phyloP scores from a whole-genome alignment of 2,888 invertebrate genomes.

The Synanthedon tipuliformis region DNA sequence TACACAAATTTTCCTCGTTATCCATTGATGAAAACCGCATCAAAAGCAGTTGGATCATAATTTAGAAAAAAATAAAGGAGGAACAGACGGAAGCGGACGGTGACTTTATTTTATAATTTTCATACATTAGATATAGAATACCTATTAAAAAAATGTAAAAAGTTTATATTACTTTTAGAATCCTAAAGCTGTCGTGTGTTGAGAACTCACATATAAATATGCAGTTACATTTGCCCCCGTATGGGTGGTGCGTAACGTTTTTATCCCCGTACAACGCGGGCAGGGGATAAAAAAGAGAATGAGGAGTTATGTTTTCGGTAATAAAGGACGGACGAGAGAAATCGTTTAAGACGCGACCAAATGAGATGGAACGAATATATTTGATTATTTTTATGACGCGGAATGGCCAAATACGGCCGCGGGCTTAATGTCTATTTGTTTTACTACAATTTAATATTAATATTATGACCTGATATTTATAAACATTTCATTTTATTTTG shows the following conservation, averaged over 20 bases:
- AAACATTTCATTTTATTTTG: no score
- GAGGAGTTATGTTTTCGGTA: slow-evolving; percentile 71
- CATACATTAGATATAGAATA: no score
- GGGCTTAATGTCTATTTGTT: slow-evolving; percentile 61
- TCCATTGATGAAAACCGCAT: no score
- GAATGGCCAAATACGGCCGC: slow-evolving; percentile 54
- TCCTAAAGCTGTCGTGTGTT: no score
- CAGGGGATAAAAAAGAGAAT: slow-evolving; percentile 70
- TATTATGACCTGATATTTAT: slow-evolving; percentile 30
- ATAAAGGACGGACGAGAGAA: slow-evolving; percentile 70
- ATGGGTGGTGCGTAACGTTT: slow-evolving; percentile 30
- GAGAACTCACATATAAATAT: slow-evolving; percentile 57
- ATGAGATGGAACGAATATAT: slow-evolving; percentile 71
- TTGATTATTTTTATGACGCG: slow-evolving; percentile 68
- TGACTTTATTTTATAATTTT: no score
- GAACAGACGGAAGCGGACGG: no score
- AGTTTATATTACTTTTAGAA: no score
- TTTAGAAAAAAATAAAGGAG: no score
- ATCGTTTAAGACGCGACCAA: slow-evolving; percentile 69
- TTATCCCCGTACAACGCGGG: slow-evolving; percentile 37
- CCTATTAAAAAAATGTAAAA: no score
- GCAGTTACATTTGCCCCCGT: slow-evolving; percentile 51
- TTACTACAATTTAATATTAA: slow-evolving; percentile 54
- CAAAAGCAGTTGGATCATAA: no score
- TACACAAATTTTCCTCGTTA: no score